phyloP scores from a whole-genome alignment of 2,113 vertebrate species.

The Periophthalmodon schlosseri region DNA sequence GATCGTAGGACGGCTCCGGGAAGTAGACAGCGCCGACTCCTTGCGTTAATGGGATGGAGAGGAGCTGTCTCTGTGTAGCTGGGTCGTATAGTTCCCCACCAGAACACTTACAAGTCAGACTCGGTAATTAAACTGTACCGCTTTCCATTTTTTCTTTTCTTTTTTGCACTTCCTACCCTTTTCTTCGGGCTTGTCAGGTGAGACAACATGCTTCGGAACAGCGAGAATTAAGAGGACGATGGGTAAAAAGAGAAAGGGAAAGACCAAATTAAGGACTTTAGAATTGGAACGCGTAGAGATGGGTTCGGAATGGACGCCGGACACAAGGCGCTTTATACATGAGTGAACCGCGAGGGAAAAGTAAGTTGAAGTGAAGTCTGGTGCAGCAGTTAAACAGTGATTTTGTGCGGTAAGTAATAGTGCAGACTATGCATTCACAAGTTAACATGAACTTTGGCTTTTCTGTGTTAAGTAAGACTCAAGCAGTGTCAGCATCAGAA shows the following conservation, averaged over 20 bases:
- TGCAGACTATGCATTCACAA: slow-evolving; percentile 1
- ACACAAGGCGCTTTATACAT: slow-evolving; percentile 31
- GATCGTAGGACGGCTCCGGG: slow-evolving; percentile 54
- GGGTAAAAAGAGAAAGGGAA: slow-evolving; percentile 53
- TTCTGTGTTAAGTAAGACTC: background rate
- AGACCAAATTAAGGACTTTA: slow-evolving; percentile 72
- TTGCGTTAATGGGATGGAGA: slow-evolving; percentile 72
- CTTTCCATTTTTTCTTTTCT: slow-evolving; percentile 36
- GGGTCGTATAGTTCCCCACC: slow-evolving; percentile 77
- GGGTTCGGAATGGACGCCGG: slow-evolving; percentile 37
- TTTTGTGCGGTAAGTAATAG: slow-evolving; percentile 10
- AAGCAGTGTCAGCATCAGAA: background rate
- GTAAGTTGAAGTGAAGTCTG: slow-evolving; percentile 31
- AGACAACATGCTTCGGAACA: slow-evolving; percentile 73
- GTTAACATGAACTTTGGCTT: slow-evolving; percentile 8
- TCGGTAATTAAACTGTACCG: slow-evolving; percentile 82
- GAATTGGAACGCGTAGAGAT: slow-evolving; percentile 18
- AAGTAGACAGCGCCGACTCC: slow-evolving; percentile 50
- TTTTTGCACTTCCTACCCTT: slow-evolving; percentile 27
- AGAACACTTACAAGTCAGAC: slow-evolving; percentile 79
- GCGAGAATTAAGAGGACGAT: slow-evolving; percentile 68
- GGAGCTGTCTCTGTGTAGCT: slow-evolving; percentile 74
- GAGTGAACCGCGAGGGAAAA: slow-evolving; percentile 40
- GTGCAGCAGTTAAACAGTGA: slow-evolving; percentile 9
- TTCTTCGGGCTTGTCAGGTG: slow-evolving; percentile 70